Percentiles rank a stretch among this genome's conserved stretches.
phyloP scores from a whole-genome alignment of 2,888 invertebrate species.

The Chromoteleia sp. region DNA sequence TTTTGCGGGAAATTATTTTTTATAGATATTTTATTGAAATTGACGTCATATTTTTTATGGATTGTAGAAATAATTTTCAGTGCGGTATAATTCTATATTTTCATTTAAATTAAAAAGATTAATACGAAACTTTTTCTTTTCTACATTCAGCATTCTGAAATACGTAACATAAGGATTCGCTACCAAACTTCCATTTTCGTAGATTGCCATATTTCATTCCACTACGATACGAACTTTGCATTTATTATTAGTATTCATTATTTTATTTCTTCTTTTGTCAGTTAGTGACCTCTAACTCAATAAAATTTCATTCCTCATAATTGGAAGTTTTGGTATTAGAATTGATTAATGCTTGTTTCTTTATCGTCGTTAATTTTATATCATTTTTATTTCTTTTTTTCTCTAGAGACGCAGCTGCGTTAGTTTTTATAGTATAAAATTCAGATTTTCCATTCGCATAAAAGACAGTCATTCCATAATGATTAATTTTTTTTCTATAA shows the following conservation, averaged over 20 bases:
- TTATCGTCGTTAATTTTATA: constrained; percentile 26
- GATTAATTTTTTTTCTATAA: constrained; percentile 15
- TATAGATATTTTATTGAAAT: background rate
- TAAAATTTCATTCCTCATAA: constrained; percentile 13
- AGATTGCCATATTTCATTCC: constrained; percentile 70
- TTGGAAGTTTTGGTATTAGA: constrained; percentile 31
- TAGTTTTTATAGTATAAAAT: constrained; percentile 29
- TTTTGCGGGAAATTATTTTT: constrained; percentile 3
- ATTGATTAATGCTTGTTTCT: constrained; percentile 39
- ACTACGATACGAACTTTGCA: constrained; percentile 40
- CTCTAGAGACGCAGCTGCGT: constrained; percentile 8
- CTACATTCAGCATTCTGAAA: constrained; percentile 27
- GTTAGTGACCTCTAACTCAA: constrained; percentile 27
- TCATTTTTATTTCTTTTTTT: constrained; percentile 12
- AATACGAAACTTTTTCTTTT: background rate
- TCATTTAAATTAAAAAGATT: background rate
- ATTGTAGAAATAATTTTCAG: background rate
- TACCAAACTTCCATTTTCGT: constrained; percentile 55
- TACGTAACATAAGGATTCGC: constrained; percentile 27
- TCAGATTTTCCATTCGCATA: background rate
- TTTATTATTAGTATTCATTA: constrained; percentile 41
- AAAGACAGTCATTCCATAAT: constrained; percentile 46
- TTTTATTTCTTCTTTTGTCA: constrained; percentile 9
- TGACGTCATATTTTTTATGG: constrained; percentile 2
- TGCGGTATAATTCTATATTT: background rate